Evolutionary conservation across 2,888 invertebrate genomes (phyloP), one percentile per base, ranked within the genome.

Genomic region (Tetragonula carbonaria): DNA sequence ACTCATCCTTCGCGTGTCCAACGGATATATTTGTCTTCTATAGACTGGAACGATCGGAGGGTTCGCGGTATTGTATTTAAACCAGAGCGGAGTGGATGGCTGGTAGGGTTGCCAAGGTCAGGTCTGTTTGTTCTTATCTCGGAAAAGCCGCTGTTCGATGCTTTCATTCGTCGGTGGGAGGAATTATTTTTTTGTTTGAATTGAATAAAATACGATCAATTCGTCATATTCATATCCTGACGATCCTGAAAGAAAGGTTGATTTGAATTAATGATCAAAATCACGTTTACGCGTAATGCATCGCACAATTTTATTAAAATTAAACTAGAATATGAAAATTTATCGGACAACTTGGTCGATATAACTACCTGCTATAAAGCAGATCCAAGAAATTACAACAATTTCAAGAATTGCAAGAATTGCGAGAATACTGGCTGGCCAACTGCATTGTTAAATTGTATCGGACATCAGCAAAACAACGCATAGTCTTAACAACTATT

Each of bases 21-120:
- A 13, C 38, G 21, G 59, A 62, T n/a, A 13, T 75, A 67, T 75
- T 67, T 67, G 67, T 45, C 57, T 75, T 67, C 55, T 2, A 18
- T 38, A 50, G 59, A 50, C 50, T 21, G 72, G 72, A 62, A 62
- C 59, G 28, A 50, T 50, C 72, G 50, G 28, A 28, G 62, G 50
- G 59, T 28, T 33, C 0, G 21, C 0, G 13, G 72, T 59, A 50
- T 73, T 73, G 14, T 73, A 45, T 59, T 50, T 14, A 23, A 28
- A 59, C 50, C n/a, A 16, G 45, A 11, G 23, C 18, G 23, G 11
- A 6, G 50, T 2, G 59, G 23, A 16, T 11, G 21, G 6, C 4
- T 18, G 4, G 13, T 33, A 33, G 21, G 21, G 13, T 28, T 21
- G 53, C 6, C 21, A 3, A 18, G 21, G 28, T 53, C 18, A 5